Conservation (phyloP, 2,113 vertebrate genomes). For the Ptyas mucosa region DNA sequence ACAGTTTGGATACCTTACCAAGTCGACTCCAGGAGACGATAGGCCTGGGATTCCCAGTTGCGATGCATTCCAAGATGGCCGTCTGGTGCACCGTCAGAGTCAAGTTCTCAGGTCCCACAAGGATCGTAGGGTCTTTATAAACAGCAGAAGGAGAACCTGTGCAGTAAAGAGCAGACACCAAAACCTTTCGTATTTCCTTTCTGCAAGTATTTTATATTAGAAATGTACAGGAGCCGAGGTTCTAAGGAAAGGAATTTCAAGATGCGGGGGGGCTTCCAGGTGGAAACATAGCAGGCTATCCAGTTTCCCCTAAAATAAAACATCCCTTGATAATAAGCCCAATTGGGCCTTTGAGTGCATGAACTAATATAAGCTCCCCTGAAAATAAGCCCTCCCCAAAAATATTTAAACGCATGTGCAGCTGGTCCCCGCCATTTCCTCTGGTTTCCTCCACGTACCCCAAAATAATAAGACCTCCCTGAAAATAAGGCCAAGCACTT, state of each 20-base stretch:
- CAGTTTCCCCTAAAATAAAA: too few species aligned
- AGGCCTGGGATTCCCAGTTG: constrained; percentile 95
- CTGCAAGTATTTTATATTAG: neutral
- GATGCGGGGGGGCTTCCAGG: too few species aligned
- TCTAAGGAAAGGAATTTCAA: neutral
- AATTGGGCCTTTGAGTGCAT: too few species aligned
- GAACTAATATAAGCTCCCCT: too few species aligned
- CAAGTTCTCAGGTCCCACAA: constrained; percentile 96
- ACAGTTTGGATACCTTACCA: constrained; percentile 73
- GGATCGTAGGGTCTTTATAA: constrained; percentile 95
- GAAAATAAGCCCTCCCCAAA: too few species aligned
- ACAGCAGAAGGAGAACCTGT: constrained; percentile 85
- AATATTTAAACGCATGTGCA: too few species aligned
- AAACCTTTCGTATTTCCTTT: neutral
- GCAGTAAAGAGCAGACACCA: constrained; percentile 8
- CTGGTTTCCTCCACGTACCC: too few species aligned
- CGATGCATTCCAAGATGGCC: constrained; percentile 93
- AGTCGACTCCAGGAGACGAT: constrained; percentile 99
- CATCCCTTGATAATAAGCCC: too few species aligned
- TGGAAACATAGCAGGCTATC: neutral
- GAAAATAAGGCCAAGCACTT: too few species aligned
- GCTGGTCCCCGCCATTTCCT: too few species aligned
- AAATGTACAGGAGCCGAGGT: neutral
- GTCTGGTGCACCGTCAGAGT: constrained; percentile 98
- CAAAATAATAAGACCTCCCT: too few species aligned